These are phyloP conservation scores for human (Homo sapiens) DNA, from an alignment of 2,113 vertebrate genomes.

Conservation along the genomic window DNA sequence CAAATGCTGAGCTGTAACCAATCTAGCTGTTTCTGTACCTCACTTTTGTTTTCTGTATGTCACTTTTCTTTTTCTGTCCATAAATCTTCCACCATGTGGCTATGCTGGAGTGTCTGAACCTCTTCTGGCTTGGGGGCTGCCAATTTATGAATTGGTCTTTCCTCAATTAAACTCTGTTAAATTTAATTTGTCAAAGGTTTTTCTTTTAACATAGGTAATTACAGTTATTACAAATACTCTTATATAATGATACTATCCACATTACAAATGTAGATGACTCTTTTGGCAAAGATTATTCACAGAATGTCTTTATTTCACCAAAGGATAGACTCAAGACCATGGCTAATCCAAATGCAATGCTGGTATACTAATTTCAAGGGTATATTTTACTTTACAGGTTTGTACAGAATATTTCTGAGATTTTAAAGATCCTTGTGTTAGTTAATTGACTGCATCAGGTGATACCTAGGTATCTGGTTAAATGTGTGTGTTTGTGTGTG, in stretches of 20 bases:
- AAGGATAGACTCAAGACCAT: not conserved
- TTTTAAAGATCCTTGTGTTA: not conserved
- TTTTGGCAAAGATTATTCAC: not conserved
- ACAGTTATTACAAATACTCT: not conserved
- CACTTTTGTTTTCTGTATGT: no score
- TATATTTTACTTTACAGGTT: not conserved
- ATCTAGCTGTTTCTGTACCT: no score
- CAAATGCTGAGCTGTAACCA: no score
- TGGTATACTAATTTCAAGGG: not conserved
- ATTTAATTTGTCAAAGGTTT: no score
- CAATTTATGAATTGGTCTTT: no score
- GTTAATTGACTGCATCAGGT: not conserved
- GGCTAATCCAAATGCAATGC: not conserved
- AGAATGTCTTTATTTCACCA: not conserved
- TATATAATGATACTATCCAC: not conserved
- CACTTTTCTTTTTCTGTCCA: no score
- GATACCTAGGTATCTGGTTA: not conserved
- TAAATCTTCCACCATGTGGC: no score
- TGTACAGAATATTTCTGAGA: not conserved
- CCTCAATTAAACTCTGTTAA: no score
- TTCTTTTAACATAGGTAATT: not conserved
- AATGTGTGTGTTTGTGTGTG: not conserved
- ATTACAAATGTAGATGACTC: not conserved
- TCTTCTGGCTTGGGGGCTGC: no score
- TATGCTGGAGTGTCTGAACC: no score